Conservation (phyloP, 2,797 vertebrate genomes). For the Pangasius macronema region DNA sequence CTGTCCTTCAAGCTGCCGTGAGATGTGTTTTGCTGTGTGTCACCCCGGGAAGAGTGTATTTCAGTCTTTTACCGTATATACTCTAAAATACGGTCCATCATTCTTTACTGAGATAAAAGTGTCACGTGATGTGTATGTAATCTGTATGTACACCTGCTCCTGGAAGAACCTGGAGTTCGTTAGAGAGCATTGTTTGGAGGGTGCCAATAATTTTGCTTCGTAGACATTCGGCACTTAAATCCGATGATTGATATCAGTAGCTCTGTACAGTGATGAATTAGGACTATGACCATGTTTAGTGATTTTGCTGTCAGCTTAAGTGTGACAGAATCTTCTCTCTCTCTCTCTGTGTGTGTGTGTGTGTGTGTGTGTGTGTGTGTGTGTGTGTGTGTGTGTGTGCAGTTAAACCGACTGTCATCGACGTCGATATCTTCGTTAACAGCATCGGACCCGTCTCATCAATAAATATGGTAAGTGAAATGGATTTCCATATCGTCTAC, state of each 20-base stretch:
- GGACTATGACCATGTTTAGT: constrained; percentile 77
- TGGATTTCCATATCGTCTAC: not conserved
- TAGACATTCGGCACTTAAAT: not conserved
- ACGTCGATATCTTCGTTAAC: constrained; percentile 96
- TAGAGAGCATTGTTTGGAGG: not conserved
- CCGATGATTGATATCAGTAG: not conserved
- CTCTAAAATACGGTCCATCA: not conserved
- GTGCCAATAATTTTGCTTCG: not conserved
- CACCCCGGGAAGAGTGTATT: not conserved
- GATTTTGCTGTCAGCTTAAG: constrained; percentile 9
- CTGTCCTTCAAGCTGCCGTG: not conserved
- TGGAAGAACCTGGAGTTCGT: too few relatives aligned
- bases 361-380: constrained; percentile 44
- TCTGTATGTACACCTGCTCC: too few relatives aligned
- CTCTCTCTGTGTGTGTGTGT: not conserved
- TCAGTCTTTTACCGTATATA: not conserved
- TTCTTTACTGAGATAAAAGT: not conserved
- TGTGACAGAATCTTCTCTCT: constrained; percentile 26
- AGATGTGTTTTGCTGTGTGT: not conserved
- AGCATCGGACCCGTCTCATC: constrained; percentile 98
- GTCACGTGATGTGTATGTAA: too few relatives aligned
- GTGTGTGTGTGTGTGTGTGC: constrained; percentile 59
- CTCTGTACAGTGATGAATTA: not conserved
- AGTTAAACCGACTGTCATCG: constrained; percentile 94
- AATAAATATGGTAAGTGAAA: constrained; percentile 94